Evolutionary conservation across 2,113 vertebrate species (phyloP), one percentile per base, ranked within the genome.

Genomic region (Equus quagga): DNA sequence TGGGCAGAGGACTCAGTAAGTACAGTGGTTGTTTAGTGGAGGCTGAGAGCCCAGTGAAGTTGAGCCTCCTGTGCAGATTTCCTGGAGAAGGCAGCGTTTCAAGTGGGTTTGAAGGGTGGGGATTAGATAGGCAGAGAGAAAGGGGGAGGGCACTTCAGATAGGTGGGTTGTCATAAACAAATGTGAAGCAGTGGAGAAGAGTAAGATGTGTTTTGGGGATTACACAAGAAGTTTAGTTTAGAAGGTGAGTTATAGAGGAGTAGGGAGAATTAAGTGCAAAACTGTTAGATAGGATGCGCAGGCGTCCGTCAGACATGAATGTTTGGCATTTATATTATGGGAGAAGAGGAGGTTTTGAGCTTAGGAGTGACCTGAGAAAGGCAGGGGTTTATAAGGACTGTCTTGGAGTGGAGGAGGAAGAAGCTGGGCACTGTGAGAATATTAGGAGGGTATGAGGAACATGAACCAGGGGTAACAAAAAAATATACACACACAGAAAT

Each of bases 251-350:
- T 86, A 15, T 26, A 78, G 73, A 81, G 36, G 46, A 64, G 8
- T 4, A 5, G 21, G 21, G 83, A 56, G n/a, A 73, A 84, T 56
- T 31, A 69, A 73, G 5, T 46, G 64, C 46, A 44, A 28, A 79
- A 56, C 28, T 12, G 0, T 58, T 9, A 56, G 33, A 15, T 10
- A 72, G 17, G 65, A 33, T 5, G 3, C 21, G 5, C n/a, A 19
- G 36, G 28, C 83, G 65, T 26, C 6, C 36, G 19, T 4, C 18
- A 87, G 36, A 21, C 54, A 17, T 26, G 23, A 36, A 23, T 17
- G 8, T 72, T 8, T 67, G 33, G 33, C 18, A 5, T 58, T 64
- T 91, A 10, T 64, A 24, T 17, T 24, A 1, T 28, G n/a, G 31
- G 13, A 73, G 5, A 49, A 64, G 56, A 91, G 67, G 18, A 65